Base-by-base conservation (phyloP, 2,888 invertebrate species). In the Megastigmus dorsalis region DNA sequence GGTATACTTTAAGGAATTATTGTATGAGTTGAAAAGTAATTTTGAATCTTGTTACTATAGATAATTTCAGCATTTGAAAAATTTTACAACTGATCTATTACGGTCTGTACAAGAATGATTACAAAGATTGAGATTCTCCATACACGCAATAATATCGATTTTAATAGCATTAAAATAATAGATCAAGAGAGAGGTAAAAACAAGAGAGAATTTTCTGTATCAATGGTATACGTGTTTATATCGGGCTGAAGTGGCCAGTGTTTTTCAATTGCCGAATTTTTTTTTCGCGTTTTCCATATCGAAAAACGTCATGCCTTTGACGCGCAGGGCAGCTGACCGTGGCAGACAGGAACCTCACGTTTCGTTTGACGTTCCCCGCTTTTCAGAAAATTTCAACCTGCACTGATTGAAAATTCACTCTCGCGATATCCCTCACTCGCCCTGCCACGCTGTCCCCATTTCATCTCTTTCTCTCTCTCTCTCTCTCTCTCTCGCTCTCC, bases 371-470 rank as follows among this genome's bases (percentile, higher is more conserved):
- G 81, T 78, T 75, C 62, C 65, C 36, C 36, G 66, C 76, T 81
- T 82, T 80, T 77, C 81, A 74, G 76, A 81, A 79, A 81, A 82
- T 82, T 81, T 79, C 79, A 73, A 79, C 75, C 78, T 77, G 76
- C 80, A 72, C 77, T 80, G 80, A 80, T 80, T 79, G 79, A 80
- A 83, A 83, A 82, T 81, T 79, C 69, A 63, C 74, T 30, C 50
- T 59, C 69, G 43, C 38, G 41, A 28, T 30, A 38, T 20, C 33
- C 41, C 59, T 62, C 69, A 20, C 55, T 50, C 43, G 38, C 52
- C 13, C 30, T 33, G 10, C 18, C 30, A 26, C 43, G 38, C 26
- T n/a, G 23, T 41, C 33, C 15, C 59, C 41, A 6, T 59, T 48
- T 72, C 55, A 36, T 43, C 4, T 23, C 15, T 28, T 4, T 45